Evolutionary conservation across 2,797 vertebrate species (phyloP).

Genomic region (Psittacula derbiana): DNA sequence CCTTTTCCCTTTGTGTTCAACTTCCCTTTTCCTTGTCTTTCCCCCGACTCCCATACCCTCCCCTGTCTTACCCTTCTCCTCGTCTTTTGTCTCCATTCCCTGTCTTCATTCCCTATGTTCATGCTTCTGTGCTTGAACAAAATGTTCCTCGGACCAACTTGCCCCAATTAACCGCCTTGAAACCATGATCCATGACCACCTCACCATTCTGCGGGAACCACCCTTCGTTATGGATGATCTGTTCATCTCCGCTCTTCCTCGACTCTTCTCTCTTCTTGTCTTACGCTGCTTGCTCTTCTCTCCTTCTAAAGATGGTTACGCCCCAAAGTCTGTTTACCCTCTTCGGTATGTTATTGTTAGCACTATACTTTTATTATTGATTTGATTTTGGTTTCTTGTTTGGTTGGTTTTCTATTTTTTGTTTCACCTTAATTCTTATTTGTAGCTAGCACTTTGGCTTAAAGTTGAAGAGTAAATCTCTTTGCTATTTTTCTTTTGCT

Average conservation of each 20-base stretch:
- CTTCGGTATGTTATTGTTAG: constrained; percentile 99
- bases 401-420: constrained; percentile 78
- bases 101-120: constrained; percentile 83
- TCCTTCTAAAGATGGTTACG: constrained; percentile 99
- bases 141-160: constrained; percentile 90
- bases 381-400: constrained; percentile 80
- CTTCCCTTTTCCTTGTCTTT: constrained; percentile 82
- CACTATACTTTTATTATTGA: constrained; percentile 93
- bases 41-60: constrained; percentile 80
- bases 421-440: constrained; percentile 87
- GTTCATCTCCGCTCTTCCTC: constrained; percentile 98
- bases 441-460: constrained; percentile 86
- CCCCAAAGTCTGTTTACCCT: constrained; percentile 99
- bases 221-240: constrained; percentile 99
- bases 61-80: constrained; percentile 77
- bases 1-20: constrained; percentile 79
- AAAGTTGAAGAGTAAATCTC: constrained; percentile 85
- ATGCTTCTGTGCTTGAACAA: constrained; percentile 91
- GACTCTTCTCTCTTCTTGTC: constrained; percentile 99
- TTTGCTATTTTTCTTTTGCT: constrained; percentile 84
- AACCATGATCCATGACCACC: constrained; percentile 98
- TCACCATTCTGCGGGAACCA: constrained; percentile 99
- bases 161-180: constrained; percentile 94
- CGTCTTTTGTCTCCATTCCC: constrained; percentile 80
- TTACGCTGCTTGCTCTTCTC: constrained; percentile 99